Conservation (phyloP, 2,888 invertebrate genomes). For the Pegoplata infirma region DNA sequence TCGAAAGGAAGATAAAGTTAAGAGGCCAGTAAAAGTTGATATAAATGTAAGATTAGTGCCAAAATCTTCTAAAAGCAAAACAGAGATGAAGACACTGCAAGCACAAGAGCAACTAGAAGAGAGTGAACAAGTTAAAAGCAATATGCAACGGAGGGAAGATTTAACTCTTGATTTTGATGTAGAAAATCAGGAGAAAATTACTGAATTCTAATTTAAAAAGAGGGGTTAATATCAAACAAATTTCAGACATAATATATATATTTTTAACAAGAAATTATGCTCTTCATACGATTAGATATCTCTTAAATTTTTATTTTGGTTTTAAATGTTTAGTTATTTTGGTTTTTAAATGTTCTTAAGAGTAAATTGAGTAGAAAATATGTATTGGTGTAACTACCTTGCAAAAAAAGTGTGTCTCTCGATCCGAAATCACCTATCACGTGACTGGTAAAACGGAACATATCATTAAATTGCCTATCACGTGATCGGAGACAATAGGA, state of each 20-base stretch:
- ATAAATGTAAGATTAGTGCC: constrained; percentile 87
- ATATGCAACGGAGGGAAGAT: constrained; percentile 52
- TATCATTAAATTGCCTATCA: no score
- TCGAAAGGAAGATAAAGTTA: constrained; percentile 5
- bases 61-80: constrained; percentile 75
- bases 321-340: no score
- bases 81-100: neutral
- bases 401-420: no score
- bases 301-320: constrained; percentile 24
- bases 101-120: constrained; percentile 9
- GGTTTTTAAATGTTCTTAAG: no score
- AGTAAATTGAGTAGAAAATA: no score
- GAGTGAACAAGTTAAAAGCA: constrained; percentile 45
- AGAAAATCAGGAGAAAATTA: constrained; percentile 43
- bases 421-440: no score
- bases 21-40: constrained; percentile 83
- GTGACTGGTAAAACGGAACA: no score
- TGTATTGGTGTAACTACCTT: no score
- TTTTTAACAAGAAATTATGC: constrained; percentile 41
- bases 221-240: constrained; percentile 54
- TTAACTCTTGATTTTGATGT: constrained; percentile 6
- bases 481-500: no score
- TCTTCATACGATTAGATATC: neutral
- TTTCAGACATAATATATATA: neutral
- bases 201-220: constrained; percentile 45